Evolutionary conservation across 92 coral and sea anemone genomes (phyloP).

Genomic region (Porites cylindrica): DNA sequence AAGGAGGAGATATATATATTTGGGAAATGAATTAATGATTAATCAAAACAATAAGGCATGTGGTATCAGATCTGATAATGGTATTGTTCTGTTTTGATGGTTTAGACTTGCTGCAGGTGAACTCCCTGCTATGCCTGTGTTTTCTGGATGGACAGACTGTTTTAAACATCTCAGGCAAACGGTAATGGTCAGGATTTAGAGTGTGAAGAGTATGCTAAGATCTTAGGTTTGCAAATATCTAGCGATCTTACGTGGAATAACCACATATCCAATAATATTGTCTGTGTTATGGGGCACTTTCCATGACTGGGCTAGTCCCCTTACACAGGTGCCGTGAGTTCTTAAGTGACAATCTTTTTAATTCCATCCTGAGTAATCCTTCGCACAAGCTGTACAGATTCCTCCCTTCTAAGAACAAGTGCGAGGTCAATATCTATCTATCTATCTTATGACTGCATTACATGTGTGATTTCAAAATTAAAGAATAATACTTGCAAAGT

Average conservation of each 20-base stretch:
- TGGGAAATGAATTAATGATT: no score
- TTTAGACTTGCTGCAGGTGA: conserved; percentile 79
- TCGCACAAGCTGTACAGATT: not conserved
- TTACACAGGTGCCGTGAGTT: not conserved
- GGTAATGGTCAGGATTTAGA: conserved; percentile 21
- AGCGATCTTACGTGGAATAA: not conserved
- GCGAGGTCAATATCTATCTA: not conserved
- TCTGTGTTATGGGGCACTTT: not conserved
- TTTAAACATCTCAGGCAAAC: conserved; percentile 83
- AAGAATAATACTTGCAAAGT: no score
- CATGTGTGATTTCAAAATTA: no score
- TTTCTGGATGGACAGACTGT: conserved; percentile 90
- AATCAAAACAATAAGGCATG: no score
- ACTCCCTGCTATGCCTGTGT: conserved; percentile 86
- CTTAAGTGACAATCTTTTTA: conserved; percentile 3
- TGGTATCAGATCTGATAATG: no score
- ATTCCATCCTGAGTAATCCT: not conserved
- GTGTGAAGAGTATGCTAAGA: not conserved
- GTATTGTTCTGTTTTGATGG: not conserved
- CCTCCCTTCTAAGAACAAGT: not conserved
- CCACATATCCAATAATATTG: not conserved
- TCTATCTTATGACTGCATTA: not conserved
- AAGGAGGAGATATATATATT: no score
- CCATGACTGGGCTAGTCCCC: conserved; percentile 1
- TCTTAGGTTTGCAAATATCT: not conserved